Evolutionary conservation across 2,113 vertebrate genomes (phyloP).

Genomic region (Esox niger): DNA sequence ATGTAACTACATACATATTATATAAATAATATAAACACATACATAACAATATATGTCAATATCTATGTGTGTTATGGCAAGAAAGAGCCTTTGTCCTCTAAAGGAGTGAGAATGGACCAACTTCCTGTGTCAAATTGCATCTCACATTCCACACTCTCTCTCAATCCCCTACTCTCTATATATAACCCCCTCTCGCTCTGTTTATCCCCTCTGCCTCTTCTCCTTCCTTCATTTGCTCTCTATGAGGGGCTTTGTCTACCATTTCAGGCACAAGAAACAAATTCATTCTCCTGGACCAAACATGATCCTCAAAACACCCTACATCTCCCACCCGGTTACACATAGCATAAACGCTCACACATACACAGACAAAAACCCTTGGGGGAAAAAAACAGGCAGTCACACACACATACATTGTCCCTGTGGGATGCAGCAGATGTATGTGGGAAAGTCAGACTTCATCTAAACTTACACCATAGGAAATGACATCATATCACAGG

Average conservation of each 20-base stretch:
- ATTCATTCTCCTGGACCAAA: constrained; percentile 69
- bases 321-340: constrained; percentile 25
- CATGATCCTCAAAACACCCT: constrained; percentile 59
- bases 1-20: too few relatives aligned
- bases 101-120: constrained; percentile 54
- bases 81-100: constrained; percentile 60
- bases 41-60: constrained; percentile 15
- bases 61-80: constrained; percentile 15
- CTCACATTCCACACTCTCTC: constrained; percentile 68
- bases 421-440: constrained; percentile 58
- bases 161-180: too few relatives aligned
- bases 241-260: constrained; percentile 72
- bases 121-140: constrained; percentile 74
- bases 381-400: constrained; percentile 36
- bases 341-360: constrained; percentile 22
- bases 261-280: constrained; percentile 68
- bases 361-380: constrained; percentile 57
- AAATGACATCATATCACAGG: constrained; percentile 60
- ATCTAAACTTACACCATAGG: constrained; percentile 51
- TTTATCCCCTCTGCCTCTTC: constrained; percentile 48
- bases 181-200: constrained; percentile 46
- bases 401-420: constrained; percentile 20
- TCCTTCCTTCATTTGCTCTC: constrained; percentile 53
- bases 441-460: constrained; percentile 65
- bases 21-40: too few relatives aligned